Evolutionary conservation across 2,797 vertebrate species (phyloP).

Genomic region (Microctenopoma lineatum): DNA sequence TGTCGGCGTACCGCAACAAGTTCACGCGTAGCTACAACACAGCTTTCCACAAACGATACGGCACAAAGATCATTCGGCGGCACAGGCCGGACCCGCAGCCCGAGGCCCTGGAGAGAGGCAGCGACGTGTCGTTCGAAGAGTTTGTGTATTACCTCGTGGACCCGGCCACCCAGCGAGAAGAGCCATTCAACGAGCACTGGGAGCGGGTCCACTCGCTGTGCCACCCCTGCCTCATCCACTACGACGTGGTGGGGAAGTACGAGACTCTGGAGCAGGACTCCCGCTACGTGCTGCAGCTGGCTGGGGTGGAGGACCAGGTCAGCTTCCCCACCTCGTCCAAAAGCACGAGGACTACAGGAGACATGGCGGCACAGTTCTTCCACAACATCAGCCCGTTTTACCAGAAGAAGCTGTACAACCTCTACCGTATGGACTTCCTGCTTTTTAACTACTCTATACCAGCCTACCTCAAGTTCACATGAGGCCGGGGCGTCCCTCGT

Average conservation of each 20-base stretch:
- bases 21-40: slow-evolving; percentile 90
- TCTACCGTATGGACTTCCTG: slow-evolving; percentile 94
- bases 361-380: slow-evolving; percentile 89
- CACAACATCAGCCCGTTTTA: slow-evolving; percentile 91
- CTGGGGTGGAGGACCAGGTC: slow-evolving; percentile 80
- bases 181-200: slow-evolving; percentile 95
- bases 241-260: slow-evolving; percentile 91
- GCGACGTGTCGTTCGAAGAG: slow-evolving; percentile 90
- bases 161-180: slow-evolving; percentile 87
- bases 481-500: slow-evolving; percentile 54
- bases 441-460: slow-evolving; percentile 94
- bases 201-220: slow-evolving; percentile 91
- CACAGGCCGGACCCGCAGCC: slow-evolving; percentile 83
- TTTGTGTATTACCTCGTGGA: slow-evolving; percentile 93
- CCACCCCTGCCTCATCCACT: slow-evolving; percentile 93
- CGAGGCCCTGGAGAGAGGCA: slow-evolving; percentile 84
- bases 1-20: slow-evolving; percentile 92
- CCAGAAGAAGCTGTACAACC: slow-evolving; percentile 91
- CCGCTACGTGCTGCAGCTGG: slow-evolving; percentile 87
- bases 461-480: slow-evolving; percentile 87
- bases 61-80: slow-evolving; percentile 89
- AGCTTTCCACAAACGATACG: slow-evolving; percentile 90
- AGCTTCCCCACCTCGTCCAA: slow-evolving; percentile 86
- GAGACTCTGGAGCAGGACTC: slow-evolving; percentile 92
- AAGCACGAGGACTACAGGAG: slow-evolving; percentile 82